phyloP scores from a whole-genome alignment of 2,113 vertebrate genomes.

The Eublepharis macularius region DNA sequence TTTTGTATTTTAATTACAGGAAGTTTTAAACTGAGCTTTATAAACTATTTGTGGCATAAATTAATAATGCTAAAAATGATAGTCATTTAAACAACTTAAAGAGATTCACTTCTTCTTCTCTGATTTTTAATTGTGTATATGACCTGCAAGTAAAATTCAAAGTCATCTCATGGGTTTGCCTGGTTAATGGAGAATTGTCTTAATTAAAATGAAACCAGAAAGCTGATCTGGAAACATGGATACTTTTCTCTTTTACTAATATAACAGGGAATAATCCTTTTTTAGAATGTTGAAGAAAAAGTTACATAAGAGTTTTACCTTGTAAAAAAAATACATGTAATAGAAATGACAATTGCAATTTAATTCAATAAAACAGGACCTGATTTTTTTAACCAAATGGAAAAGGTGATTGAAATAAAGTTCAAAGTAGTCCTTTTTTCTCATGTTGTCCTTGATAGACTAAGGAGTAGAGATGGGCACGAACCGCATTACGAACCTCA shows the following conservation, averaged over 20 bases:
- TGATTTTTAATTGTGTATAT: conserved; percentile 31
- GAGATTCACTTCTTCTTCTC: conserved; percentile 28
- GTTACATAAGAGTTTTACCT: neutral
- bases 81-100: conserved; percentile 36
- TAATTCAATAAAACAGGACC: neutral
- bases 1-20: conserved; percentile 39
- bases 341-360: neutral
- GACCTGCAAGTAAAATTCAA: conserved; percentile 50
- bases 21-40: conserved; percentile 35
- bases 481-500: no score
- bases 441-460: neutral
- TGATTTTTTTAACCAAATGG: neutral
- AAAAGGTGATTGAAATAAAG: neutral
- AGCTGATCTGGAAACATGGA: conserved; percentile 19
- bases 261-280: conserved; percentile 20
- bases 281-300: neutral
- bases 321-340: neutral
- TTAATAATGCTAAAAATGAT: conserved; percentile 58
- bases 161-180: conserved; percentile 34
- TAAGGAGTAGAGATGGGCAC: no score
- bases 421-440: neutral
- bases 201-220: conserved; percentile 41
- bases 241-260: conserved; percentile 16
- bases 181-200: conserved; percentile 37
- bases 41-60: conserved; percentile 43